phyloP scores from a whole-genome alignment of 2,888 invertebrate species.

The Plagodis pulveraria region DNA sequence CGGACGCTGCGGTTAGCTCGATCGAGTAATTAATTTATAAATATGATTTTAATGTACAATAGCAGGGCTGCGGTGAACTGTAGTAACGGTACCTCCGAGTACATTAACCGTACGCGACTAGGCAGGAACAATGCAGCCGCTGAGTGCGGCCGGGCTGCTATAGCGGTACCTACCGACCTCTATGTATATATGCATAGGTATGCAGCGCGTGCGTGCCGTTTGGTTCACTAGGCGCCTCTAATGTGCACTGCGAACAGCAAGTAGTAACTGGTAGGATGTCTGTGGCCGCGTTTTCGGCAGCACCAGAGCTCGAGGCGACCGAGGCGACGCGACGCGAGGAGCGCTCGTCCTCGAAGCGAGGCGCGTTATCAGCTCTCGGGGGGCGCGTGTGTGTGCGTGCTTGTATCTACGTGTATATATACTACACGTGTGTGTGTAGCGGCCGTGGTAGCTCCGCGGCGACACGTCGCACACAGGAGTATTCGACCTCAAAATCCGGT shows the following conservation, averaged over 20 bases:
- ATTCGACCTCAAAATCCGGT: no score
- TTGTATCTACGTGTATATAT: no score
- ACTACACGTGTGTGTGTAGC: no score
- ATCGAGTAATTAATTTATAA: slow-evolving; percentile 28
- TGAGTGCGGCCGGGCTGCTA: background rate
- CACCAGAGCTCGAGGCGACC: background rate
- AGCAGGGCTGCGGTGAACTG: slow-evolving; percentile 13
- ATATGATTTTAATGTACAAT: slow-evolving; percentile 23
- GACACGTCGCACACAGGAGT: no score
- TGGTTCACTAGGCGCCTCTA: background rate
- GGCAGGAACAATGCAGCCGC: slow-evolving; percentile 8
- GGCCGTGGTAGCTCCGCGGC: no score
- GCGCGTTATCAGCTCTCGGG: background rate
- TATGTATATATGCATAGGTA: background rate
- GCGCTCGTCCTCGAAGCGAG: background rate
- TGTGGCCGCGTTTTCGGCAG: background rate
- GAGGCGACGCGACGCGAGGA: background rate
- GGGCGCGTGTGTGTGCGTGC: slow-evolving; percentile 5
- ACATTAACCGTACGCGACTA: slow-evolving; percentile 8
- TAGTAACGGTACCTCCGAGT: slow-evolving; percentile 22
- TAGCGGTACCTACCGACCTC: background rate
- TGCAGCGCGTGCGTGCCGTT: background rate
- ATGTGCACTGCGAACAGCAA: background rate
- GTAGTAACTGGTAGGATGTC: background rate
- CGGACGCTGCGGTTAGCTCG: slow-evolving; percentile 28